phyloP scores from a whole-genome alignment of 2,113 vertebrate species.

The Sorex araneus region DNA sequence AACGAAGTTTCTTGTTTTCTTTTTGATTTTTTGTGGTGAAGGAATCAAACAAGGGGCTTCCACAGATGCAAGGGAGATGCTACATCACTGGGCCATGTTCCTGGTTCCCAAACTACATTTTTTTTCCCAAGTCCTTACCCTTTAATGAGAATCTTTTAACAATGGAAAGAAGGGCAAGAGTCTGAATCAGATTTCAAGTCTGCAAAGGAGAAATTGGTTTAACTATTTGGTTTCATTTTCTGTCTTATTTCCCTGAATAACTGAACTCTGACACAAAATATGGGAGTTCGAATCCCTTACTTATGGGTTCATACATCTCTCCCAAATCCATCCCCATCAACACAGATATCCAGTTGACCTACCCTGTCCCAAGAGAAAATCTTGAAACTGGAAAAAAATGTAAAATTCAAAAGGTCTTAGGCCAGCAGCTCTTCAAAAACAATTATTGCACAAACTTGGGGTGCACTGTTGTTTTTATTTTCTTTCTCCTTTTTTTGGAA shows the following conservation, averaged over 20 bases:
- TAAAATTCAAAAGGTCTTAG: not conserved
- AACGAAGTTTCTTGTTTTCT: too few species aligned
- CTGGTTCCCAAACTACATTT: not conserved
- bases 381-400: not conserved
- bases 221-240: slow-evolving; percentile 60
- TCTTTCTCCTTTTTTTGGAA: slow-evolving; percentile 67
- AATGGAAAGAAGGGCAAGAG: not conserved
- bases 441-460: slow-evolving; percentile 57
- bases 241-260: not conserved
- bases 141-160: slow-evolving; percentile 26
- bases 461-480: not conserved
- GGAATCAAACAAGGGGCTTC: too few species aligned
- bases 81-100: not conserved
- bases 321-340: not conserved
- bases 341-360: not conserved
- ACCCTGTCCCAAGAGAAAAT: not conserved
- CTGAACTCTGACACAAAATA: slow-evolving; percentile 5
- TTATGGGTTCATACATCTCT: not conserved
- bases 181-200: slow-evolving; percentile 15
- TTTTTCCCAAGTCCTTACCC: slow-evolving; percentile 8
- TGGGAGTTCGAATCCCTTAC: not conserved
- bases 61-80: not conserved
- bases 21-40: too few species aligned
- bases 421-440: slow-evolving; percentile 64
- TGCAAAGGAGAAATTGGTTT: slow-evolving; percentile 7